Conservation (phyloP, 2,888 invertebrate species). For the Siphlonurus alternatus region DNA sequence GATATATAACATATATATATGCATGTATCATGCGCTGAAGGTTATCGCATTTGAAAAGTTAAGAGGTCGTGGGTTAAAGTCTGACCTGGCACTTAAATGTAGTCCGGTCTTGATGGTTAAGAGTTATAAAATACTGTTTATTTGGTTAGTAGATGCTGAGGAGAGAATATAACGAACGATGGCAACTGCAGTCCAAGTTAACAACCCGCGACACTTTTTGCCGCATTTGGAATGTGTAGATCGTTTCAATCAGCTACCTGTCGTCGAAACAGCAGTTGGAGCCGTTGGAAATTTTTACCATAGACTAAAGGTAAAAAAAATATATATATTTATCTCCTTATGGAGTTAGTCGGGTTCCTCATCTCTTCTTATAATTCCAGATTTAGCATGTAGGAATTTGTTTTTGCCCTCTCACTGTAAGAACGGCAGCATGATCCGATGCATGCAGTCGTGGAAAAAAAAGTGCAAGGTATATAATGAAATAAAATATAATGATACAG, state of each 20-base stretch:
- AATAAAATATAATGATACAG: too few species aligned
- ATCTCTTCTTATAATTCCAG: too few species aligned
- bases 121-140: neutral
- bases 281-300: neutral
- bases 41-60: neutral
- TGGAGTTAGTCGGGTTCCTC: too few species aligned
- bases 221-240: neutral
- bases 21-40: neutral
- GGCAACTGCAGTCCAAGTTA: neutral
- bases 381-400: too few species aligned
- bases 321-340: neutral
- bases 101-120: neutral
- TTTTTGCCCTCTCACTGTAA: too few species aligned
- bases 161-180: neutral
- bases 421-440: too few species aligned
- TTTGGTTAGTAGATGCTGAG: neutral
- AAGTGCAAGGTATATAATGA: too few species aligned
- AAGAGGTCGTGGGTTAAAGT: neutral
- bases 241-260: neutral
- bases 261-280: neutral
- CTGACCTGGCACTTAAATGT: neutral
- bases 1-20: neutral
- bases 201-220: neutral
- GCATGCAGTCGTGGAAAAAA: too few species aligned
- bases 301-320: neutral